Conservation (phyloP, 2,113 vertebrate species). For the Columba janthina region DNA sequence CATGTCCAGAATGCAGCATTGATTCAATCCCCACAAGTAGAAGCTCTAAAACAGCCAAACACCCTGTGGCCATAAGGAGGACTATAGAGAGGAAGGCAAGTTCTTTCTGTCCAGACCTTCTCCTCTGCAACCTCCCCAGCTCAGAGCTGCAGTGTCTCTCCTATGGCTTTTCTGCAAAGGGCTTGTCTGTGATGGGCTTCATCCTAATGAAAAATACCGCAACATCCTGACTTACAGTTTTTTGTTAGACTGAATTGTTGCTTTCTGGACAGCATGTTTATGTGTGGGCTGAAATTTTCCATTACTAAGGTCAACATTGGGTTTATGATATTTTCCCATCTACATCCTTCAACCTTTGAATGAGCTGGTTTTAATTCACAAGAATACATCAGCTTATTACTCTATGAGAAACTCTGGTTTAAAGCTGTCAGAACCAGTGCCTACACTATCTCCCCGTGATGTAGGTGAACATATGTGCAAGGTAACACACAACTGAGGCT, state of each 20-base stretch:
- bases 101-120: not conserved
- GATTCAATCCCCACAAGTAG: not conserved
- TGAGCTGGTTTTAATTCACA: not conserved
- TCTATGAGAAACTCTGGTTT: not conserved
- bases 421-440: not conserved
- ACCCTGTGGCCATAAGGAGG: accelerated
- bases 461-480: not conserved
- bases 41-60: not conserved
- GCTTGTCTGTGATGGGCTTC: not conserved
- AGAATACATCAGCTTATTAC: not conserved
- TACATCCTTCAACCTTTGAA: not conserved
- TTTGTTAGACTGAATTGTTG: not conserved
- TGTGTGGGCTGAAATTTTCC: not conserved
- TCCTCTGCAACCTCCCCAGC: not conserved
- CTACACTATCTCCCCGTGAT: not conserved
- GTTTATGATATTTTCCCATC: not conserved
- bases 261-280: not conserved
- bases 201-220: not conserved
- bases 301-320: not conserved
- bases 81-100: not conserved
- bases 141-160: not conserved
- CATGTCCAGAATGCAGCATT: not conserved
- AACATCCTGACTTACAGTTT: not conserved
- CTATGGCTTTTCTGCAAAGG: not conserved
- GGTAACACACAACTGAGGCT: not conserved